phyloP scores from a whole-genome alignment of 2,797 vertebrate genomes.

The Pangasius djambal region DNA sequence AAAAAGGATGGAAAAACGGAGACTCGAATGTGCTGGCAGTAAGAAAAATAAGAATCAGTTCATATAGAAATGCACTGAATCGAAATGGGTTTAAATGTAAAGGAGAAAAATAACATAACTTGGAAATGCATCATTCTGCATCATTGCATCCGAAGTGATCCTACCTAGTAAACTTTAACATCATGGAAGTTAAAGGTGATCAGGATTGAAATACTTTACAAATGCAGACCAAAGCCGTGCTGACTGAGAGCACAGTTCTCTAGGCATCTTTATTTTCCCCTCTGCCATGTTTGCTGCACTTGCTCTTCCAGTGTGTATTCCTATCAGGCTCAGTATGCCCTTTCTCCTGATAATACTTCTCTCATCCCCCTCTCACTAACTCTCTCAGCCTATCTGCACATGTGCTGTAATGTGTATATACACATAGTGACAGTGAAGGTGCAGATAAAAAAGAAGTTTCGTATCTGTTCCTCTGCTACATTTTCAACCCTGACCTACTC shows the following conservation, averaged over 20 bases:
- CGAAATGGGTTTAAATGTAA: not conserved
- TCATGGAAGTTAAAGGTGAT: too few relatives aligned
- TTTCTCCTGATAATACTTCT: slow-evolving; percentile 1
- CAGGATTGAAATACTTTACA: not conserved
- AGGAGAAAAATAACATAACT: not conserved
- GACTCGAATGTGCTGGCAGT: not conserved
- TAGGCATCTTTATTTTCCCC: too few relatives aligned
- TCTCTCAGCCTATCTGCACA: slow-evolving; percentile 26
- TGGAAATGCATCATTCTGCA: not conserved
- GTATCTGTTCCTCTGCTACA: slow-evolving; percentile 3
- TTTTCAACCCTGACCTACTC: not conserved
- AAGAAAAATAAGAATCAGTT: not conserved
- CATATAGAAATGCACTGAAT: not conserved
- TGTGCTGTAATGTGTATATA: slow-evolving; percentile 34
- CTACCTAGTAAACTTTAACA: not conserved
- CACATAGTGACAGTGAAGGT: slow-evolving; percentile 28
- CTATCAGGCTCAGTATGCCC: not conserved
- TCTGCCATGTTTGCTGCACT: not conserved
- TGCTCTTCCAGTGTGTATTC: not conserved
- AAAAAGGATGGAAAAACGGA: not conserved
- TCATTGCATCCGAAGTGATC: not conserved
- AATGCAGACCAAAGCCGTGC: not conserved
- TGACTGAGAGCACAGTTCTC: not conserved
- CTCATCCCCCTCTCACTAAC: not conserved
- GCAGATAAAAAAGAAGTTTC: slow-evolving; percentile 33